Conservation (phyloP, 2,888 invertebrate genomes). For the Leistus spinibarbis region DNA sequence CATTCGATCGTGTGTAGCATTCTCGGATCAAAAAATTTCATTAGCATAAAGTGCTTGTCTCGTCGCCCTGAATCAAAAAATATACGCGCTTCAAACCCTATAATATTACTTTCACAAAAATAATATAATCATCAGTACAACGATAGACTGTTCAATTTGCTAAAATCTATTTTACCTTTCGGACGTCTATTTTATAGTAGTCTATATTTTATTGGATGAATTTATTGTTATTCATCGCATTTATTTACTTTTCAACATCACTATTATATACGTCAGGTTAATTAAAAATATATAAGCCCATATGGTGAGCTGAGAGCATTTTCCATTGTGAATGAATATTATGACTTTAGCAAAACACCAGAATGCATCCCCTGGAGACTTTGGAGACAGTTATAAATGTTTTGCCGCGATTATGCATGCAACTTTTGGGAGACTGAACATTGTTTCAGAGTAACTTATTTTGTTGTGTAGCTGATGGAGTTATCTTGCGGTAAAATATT, state of each 20-base stretch:
- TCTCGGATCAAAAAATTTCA: no score
- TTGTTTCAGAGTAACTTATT: neutral
- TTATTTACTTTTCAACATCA: no score
- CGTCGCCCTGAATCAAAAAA: neutral
- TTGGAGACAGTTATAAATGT: conserved; percentile 23
- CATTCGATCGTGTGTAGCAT: no score
- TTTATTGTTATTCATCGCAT: no score
- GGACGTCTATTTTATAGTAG: no score
- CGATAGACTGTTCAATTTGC: neutral
- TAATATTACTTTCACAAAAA: neutral
- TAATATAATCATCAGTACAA: neutral
- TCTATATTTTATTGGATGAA: no score
- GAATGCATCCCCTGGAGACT: neutral
- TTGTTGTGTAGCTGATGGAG: neutral
- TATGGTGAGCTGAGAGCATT: no score
- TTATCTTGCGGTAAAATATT: neutral
- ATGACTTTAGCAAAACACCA: neutral
- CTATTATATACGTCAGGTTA: no score
- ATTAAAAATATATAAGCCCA: no score
- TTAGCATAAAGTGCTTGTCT: no score
- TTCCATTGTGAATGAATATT: neutral
- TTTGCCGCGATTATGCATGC: neutral
- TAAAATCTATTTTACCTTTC: no score
- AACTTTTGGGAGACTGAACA: neutral
- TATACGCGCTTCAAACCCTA: neutral